phyloP scores from a whole-genome alignment of 1,140 invertebrate genomes.

The Drosophila neocordata region DNA sequence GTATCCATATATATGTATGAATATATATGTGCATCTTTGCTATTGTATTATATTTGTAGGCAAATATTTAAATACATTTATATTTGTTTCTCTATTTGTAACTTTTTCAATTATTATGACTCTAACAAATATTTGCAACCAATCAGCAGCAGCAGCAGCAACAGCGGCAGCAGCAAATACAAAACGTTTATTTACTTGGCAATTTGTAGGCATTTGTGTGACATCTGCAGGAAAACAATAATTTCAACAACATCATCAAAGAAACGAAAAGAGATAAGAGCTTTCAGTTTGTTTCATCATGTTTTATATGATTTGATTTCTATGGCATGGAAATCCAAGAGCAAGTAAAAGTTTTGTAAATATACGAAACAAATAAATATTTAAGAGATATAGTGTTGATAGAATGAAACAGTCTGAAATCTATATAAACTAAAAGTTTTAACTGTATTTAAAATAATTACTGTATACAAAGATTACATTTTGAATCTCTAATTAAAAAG shows the following conservation, averaged over 20 bases:
- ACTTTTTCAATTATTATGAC: background rate
- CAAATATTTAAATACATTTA: background rate
- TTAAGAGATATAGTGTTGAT: no score
- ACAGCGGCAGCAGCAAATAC: background rate
- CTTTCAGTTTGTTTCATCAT: background rate
- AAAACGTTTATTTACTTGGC: constrained; percentile 1
- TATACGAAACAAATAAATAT: no score
- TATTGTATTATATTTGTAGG: background rate
- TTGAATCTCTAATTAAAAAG: no score
- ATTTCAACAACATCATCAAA: background rate
- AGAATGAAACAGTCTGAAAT: no score
- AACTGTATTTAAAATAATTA: no score
- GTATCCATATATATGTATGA: no score
- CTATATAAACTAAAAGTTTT: no score
- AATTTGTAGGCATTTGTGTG: background rate
- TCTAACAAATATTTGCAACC: constrained; percentile 7
- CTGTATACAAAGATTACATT: no score
- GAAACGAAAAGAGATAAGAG: background rate
- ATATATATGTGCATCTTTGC: no score
- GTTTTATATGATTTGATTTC: background rate
- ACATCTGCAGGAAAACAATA: background rate
- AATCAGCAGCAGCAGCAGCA: constrained; percentile 1
- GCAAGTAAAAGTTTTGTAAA: no score
- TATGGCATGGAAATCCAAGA: no score
- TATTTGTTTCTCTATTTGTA: background rate